A percentile compares a stretch with the other conserved stretches of the same genome.
These are phyloP conservation scores for Drosophila flavopinicola DNA, from an alignment of 2,888 invertebrate genomes.

Conservation along the genomic window DNA sequence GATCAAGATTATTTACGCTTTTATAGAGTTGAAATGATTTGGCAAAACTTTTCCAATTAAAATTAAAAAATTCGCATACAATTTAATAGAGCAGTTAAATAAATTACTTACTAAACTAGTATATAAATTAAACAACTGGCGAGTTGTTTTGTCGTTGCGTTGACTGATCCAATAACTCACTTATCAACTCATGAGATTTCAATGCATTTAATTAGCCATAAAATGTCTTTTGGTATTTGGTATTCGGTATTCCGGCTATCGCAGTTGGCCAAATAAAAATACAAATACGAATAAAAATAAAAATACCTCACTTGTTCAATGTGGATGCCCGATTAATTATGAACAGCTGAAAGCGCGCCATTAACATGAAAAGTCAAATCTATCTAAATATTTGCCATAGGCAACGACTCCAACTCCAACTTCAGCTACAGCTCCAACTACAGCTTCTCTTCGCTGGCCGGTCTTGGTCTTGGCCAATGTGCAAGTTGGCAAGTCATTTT, in stretches of 20 bases:
- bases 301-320: constrained; percentile 73
- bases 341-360: constrained; percentile 80
- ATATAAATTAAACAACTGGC: constrained; percentile 18
- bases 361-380: constrained; percentile 80
- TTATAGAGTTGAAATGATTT: neutral
- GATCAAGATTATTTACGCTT: neutral
- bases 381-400: constrained; percentile 77
- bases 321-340: constrained; percentile 78
- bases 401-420: constrained; percentile 37
- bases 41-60: neutral
- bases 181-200: constrained; percentile 54
- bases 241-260: no score
- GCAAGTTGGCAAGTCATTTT: constrained; percentile 79
- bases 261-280: constrained; percentile 66
- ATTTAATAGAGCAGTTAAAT: neutral
- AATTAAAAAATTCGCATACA: neutral
- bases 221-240: constrained; percentile 69
- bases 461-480: constrained; percentile 67
- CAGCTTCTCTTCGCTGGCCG: constrained; percentile 20
- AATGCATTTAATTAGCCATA: constrained; percentile 73
- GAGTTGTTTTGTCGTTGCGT: constrained; percentile 12
- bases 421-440: constrained; percentile 3
- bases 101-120: constrained; percentile 1
- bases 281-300: constrained; percentile 76
- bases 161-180: constrained; percentile 22